Percentiles rank a stretch among this genome's conserved stretches.
Conservation (phyloP, 2,113 vertebrate genomes). For the Pardalotus punctatus region DNA sequence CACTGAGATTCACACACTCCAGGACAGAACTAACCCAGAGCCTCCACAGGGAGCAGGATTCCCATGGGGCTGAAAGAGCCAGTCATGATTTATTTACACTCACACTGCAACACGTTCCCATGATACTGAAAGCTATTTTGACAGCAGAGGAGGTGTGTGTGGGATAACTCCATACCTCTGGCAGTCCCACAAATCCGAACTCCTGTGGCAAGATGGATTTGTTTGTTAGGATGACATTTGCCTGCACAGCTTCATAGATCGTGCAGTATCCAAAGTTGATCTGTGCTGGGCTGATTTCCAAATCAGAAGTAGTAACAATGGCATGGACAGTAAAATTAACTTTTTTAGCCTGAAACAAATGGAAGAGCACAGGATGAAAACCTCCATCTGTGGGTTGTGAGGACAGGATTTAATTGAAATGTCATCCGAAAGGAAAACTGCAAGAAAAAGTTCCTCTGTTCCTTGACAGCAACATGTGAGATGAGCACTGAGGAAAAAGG, state of each 20-base stretch:
- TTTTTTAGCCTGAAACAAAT: slow-evolving; percentile 73
- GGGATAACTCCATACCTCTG: slow-evolving; percentile 75
- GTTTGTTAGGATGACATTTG: slow-evolving; percentile 77
- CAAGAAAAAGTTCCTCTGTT: not conserved
- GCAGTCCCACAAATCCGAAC: slow-evolving; percentile 86
- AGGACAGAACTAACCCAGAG: not conserved
- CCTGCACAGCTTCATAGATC: slow-evolving; percentile 78
- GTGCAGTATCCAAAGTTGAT: slow-evolving; percentile 89
- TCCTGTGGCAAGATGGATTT: slow-evolving; percentile 87
- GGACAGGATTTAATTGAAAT: not conserved
- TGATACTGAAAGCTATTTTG: not conserved
- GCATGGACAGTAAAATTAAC: slow-evolving; percentile 82
- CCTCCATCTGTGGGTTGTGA: not conserved
- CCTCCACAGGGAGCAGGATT: not conserved
- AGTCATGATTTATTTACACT: not conserved
- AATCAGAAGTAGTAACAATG: slow-evolving; percentile 84
- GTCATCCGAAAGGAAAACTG: not conserved
- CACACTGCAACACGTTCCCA: not conserved
- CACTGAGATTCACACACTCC: not conserved
- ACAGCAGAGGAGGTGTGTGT: not conserved
- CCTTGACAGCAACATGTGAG: not conserved
- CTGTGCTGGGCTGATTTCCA: slow-evolving; percentile 76
- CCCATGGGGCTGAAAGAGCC: not conserved
- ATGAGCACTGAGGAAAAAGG: not conserved
- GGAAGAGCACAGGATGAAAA: not conserved